Evolutionary conservation across 2,797 vertebrate species (phyloP).

Genomic region (Vireo griseus): DNA sequence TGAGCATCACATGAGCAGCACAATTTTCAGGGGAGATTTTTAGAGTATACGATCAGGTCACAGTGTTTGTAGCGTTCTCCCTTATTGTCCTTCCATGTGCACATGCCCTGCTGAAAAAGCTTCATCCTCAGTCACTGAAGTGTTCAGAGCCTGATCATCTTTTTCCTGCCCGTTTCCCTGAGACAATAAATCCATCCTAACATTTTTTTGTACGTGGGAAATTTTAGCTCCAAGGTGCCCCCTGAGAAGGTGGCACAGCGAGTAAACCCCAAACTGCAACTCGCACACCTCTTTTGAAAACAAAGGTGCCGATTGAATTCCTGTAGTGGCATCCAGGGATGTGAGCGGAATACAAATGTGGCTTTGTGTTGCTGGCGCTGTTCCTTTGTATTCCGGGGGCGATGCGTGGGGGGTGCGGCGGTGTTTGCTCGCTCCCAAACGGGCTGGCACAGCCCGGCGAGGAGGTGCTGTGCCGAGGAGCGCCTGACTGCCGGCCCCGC

Average conservation of each 20-base stretch:
- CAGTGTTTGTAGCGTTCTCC: not conserved
- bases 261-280: fast-evolving
- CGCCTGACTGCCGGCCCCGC: constrained; percentile 60
- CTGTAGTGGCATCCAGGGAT: not conserved
- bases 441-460: constrained; percentile 51
- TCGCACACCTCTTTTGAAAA: not conserved
- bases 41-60: fast-evolving
- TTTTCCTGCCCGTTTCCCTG: fast-evolving
- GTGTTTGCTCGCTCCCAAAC: constrained; percentile 8
- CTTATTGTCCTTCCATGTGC: not conserved
- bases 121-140: not conserved
- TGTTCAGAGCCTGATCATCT: fast-evolving
- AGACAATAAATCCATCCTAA: not conserved
- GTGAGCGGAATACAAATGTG: not conserved
- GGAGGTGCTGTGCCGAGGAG: constrained; percentile 43
- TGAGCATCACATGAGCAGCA: not conserved
- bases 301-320: not conserved
- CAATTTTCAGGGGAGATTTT: not conserved
- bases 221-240: not conserved
- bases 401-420: not conserved
- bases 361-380: not conserved
- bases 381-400: not conserved
- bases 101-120: not conserved
- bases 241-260: not conserved
- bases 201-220: fast-evolving